Conservation (phyloP, 2,888 invertebrate genomes). For the Thymelicus lineola region DNA sequence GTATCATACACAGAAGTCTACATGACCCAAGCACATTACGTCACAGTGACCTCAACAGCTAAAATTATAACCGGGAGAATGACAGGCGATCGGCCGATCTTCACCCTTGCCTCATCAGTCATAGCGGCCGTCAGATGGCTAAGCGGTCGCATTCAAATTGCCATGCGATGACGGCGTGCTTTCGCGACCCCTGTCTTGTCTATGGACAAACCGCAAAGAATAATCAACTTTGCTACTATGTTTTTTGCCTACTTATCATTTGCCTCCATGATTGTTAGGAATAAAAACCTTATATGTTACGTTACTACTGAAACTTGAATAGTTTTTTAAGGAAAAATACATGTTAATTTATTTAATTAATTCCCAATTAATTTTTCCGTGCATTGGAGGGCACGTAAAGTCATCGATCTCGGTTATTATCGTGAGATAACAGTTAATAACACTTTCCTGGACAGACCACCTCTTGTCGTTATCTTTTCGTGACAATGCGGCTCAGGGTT, state of each 20-base stretch:
- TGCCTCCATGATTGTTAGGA: neutral
- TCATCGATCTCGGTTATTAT: no score
- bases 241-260: neutral
- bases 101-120: conserved; percentile 84
- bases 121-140: conserved; percentile 77
- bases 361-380: no score
- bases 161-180: conserved; percentile 82
- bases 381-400: no score
- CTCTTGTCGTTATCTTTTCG: no score
- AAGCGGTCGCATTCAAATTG: conserved; percentile 85
- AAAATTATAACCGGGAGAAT: conserved; percentile 73
- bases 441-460: no score
- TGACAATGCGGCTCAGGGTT: no score
- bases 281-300: neutral
- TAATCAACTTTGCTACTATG: conserved; percentile 20
- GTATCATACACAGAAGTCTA: conserved; percentile 3
- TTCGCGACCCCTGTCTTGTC: conserved; percentile 79
- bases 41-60: conserved; percentile 68
- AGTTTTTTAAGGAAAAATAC: no score
- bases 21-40: conserved; percentile 24
- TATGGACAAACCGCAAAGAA: conserved; percentile 62
- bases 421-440: no score
- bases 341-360: no score
- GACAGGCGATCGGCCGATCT: conserved; percentile 77
- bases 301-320: no score